Conservation (phyloP, 2,888 invertebrate species). For the Stegana nigrithorax region DNA sequence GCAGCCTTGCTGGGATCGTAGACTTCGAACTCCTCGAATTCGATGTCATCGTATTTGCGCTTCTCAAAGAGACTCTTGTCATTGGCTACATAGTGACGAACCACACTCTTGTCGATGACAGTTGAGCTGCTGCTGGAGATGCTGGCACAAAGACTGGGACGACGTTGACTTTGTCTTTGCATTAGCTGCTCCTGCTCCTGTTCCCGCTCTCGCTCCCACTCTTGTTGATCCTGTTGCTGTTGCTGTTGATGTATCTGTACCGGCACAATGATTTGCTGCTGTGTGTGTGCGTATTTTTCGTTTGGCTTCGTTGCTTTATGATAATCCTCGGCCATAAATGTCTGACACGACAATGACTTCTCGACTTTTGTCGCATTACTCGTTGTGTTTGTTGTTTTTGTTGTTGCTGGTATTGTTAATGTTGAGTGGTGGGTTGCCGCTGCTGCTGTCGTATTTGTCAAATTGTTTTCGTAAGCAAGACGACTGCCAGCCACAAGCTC, state of each 20-base stretch:
- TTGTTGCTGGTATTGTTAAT: no score
- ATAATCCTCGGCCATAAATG: not conserved
- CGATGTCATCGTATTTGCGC: conserved; percentile 83
- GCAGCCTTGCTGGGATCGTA: conserved; percentile 70
- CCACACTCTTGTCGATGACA: conserved; percentile 69
- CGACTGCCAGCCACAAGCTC: not conserved
- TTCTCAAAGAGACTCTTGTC: conserved; percentile 73
- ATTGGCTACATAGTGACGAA: conserved; percentile 75
- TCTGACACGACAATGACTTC: conserved; percentile 21
- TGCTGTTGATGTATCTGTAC: conserved; percentile 50
- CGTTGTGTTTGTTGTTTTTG: conserved; percentile 19
- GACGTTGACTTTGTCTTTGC: conserved; percentile 27
- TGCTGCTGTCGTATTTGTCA: conserved; percentile 17
- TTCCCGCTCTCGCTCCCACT: conserved; percentile 20
- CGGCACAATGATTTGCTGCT: conserved; percentile 56
- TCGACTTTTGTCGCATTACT: conserved; percentile 27
- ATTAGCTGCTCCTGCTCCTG: conserved; percentile 25
- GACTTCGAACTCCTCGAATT: conserved; percentile 85
- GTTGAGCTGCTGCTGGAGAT: conserved; percentile 52
- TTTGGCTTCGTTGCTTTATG: conserved; percentile 13
- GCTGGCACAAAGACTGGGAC: conserved; percentile 36
- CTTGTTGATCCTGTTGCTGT: conserved; percentile 7
- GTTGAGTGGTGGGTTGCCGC: no score
- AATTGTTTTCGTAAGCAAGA: conserved; percentile 27
- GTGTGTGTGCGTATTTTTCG: conserved; percentile 1